A percentile compares a stretch with the other conserved stretches of the same genome.
These are phyloP conservation scores for Eudasyphora cyanicolor DNA, from an alignment of 2,888 invertebrate species.

Conservation along the genomic window DNA sequence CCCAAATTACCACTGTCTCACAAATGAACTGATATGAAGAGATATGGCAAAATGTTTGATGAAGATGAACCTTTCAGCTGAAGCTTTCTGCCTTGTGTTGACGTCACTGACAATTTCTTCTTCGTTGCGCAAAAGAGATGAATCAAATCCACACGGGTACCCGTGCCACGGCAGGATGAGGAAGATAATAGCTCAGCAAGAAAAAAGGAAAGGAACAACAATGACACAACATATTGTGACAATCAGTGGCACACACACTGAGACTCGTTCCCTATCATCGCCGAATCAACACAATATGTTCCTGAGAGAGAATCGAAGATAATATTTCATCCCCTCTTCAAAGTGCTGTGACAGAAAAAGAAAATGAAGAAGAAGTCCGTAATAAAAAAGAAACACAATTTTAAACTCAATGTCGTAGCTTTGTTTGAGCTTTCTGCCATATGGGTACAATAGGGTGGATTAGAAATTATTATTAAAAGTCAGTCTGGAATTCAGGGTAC, in stretches of 20 bases:
- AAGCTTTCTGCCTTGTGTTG: neutral
- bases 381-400: constrained; percentile 7
- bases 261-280: neutral
- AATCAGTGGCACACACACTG: constrained; percentile 34
- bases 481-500: too few species aligned
- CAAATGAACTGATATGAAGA: neutral
- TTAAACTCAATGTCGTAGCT: neutral
- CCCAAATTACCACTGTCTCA: neutral
- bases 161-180: neutral
- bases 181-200: neutral
- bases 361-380: neutral
- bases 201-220: neutral
- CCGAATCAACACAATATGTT: constrained; percentile 35
- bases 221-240: constrained; percentile 49
- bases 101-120: constrained; percentile 18
- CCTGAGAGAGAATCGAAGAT: constrained; percentile 35
- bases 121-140: neutral
- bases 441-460: neutral
- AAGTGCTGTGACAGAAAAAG: constrained; percentile 10
- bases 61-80: constrained; percentile 26
- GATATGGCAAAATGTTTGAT: constrained; percentile 22
- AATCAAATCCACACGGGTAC: constrained; percentile 16
- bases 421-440: neutral
- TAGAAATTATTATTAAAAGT: too few species aligned
- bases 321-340: constrained; percentile 58